phyloP scores from a whole-genome alignment of 2,113 vertebrate genomes.

The Smithornis capensis region DNA sequence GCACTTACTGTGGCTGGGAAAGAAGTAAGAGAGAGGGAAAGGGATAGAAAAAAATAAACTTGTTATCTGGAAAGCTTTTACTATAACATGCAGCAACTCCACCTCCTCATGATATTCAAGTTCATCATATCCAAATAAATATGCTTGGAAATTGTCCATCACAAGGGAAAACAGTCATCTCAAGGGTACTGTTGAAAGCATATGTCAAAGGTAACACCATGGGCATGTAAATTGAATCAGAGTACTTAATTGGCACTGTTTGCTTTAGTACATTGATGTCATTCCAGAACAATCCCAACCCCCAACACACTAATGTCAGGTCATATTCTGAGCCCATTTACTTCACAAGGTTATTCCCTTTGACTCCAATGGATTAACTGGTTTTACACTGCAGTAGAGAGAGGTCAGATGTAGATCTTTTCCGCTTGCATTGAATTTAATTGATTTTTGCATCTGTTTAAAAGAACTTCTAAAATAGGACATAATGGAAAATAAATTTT shows the following conservation, averaged over 20 bases:
- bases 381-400: background rate
- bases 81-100: background rate
- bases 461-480: background rate
- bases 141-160: slow-evolving; percentile 16
- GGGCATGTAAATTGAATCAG: slow-evolving; percentile 19
- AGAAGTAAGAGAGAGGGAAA: background rate
- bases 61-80: background rate
- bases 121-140: slow-evolving; percentile 29
- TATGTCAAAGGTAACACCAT: slow-evolving; percentile 26
- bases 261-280: background rate
- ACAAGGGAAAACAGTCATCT: slow-evolving; percentile 12
- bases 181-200: slow-evolving; percentile 37
- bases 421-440: background rate
- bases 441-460: background rate
- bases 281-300: slow-evolving; percentile 12
- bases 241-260: slow-evolving; percentile 16
- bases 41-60: background rate
- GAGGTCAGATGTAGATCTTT: background rate
- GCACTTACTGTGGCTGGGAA: background rate
- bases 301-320: background rate
- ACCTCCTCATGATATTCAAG: background rate
- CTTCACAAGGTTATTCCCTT: slow-evolving; percentile 33
- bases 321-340: slow-evolving; percentile 38
- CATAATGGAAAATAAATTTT: background rate
- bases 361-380: slow-evolving; percentile 8